A percentile compares a stretch with the other conserved stretches of the same genome.
phyloP scores from a whole-genome alignment of 2,113 vertebrate species.

The Paradisaea rubra region DNA sequence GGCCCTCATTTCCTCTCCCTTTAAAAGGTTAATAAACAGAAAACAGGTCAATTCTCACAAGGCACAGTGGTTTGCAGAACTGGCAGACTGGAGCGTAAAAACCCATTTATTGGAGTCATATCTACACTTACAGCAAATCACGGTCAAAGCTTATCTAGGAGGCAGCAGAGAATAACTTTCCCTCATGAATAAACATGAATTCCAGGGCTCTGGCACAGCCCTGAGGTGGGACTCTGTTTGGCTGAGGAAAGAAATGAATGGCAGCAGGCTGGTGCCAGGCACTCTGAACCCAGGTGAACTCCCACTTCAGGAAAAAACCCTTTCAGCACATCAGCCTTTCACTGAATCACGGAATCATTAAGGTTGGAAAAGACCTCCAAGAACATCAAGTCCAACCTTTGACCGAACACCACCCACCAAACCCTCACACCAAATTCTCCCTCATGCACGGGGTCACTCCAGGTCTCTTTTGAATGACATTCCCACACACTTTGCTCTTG shows the following conservation, averaged over 20 bases:
- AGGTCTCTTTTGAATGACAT: background rate
- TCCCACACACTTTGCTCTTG: background rate
- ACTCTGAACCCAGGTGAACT: background rate
- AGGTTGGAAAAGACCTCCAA: background rate
- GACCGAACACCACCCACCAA: rapidly evolving
- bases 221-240: background rate
- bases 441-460: background rate
- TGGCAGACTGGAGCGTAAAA: background rate
- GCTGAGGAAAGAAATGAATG: background rate
- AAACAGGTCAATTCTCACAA: background rate
- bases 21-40: background rate
- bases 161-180: background rate
- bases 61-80: background rate
- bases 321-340: background rate
- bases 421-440: background rate
- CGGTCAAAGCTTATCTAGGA: background rate
- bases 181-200: slow-evolving; percentile 19
- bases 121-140: background rate
- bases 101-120: background rate
- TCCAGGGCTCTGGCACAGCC: background rate
- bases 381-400: background rate
- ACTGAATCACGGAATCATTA: background rate
- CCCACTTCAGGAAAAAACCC: background rate
- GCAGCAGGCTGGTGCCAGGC: background rate
- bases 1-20: background rate